Base-by-base conservation (phyloP, 2,888 invertebrate species). In the Lasiommata megera region DNA sequence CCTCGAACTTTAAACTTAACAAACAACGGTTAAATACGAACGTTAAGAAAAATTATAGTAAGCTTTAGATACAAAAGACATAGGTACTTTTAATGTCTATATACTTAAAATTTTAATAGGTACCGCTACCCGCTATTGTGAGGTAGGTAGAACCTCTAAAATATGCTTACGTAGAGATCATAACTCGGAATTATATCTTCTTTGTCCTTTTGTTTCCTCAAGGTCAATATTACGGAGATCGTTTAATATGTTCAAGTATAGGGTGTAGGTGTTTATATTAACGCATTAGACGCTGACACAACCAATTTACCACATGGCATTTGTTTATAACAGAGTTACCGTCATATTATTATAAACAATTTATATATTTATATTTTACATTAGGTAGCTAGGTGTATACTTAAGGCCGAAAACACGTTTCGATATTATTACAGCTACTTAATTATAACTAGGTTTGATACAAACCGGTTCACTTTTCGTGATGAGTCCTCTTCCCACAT, bases 181-280 rank as follows among this genome's bases (percentile, higher is more conserved):
- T 36, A 43, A 54, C n/a, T 65, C 65, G 64, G 67, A 62, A 68
- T 23, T 23, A 76, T 80, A 80, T 79, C 74, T 80, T 78, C 69
- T 77, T 72, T 73, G 73, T 77, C 71, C 73, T 64, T 74, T 77
- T 74, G 73, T 76, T 71, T 61, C 61, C 60, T 69, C 75, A 79
- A 82, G 79, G 79, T 72, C 76, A 77, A 69, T 65, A 61, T 58
- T 63, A 64, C 61, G 43, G 18, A 50, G 53, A 58, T 57, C 54
- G 52, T 46, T 51, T 46, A 54, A 12, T 38, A 36, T 47, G 38
- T 18, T 54, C 44, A 23, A 51, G 41, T 7, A n/a, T n/a, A 36
- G 44, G 53, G 56, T 47, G 46, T 56, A 44, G 28, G 28, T 44
- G 46, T 62, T 62, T 61, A 58, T 38, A 38, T 56, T 58, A 59